Conservation (phyloP, 2,797 vertebrate genomes). For the Rhodeus uyekii region DNA sequence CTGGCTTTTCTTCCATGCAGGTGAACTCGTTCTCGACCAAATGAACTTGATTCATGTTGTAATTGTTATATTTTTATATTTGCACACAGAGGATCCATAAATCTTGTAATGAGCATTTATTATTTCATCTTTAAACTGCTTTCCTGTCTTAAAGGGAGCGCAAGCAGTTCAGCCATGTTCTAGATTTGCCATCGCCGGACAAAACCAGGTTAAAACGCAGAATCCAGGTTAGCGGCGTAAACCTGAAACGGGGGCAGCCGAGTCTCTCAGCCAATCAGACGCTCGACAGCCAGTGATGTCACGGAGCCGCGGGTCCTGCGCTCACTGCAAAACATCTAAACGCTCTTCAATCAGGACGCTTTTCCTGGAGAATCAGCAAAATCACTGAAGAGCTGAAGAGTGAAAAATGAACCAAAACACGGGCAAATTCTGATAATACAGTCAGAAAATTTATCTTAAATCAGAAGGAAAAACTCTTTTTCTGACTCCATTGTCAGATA, state of each 20-base stretch:
- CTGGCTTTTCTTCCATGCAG: slow-evolving; percentile 27
- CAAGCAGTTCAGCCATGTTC: slow-evolving; percentile 7
- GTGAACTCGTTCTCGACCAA: slow-evolving; percentile 6
- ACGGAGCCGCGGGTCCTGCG: background rate
- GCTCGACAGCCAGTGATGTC: background rate
- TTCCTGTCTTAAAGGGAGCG: no score
- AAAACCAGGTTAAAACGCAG: slow-evolving; percentile 24
- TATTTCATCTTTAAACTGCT: background rate
- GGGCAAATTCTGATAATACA: no score
- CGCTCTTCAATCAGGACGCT: no score
- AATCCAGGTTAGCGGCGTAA: slow-evolving; percentile 34
- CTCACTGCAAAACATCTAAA: background rate
- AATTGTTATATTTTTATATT: slow-evolving; percentile 35
- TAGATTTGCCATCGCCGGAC: slow-evolving; percentile 32
- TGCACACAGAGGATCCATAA: background rate
- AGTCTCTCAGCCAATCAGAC: slow-evolving; percentile 25
- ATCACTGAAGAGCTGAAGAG: no score
- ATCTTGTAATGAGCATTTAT: background rate
- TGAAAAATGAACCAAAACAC: no score
- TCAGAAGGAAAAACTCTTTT: background rate
- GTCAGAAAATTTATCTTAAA: no score
- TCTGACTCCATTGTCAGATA: background rate
- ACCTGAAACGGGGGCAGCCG: background rate
- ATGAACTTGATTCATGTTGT: slow-evolving; percentile 8
- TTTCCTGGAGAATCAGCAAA: no score